phyloP scores from a whole-genome alignment of 2,797 vertebrate genomes.

The Esox lucius region DNA sequence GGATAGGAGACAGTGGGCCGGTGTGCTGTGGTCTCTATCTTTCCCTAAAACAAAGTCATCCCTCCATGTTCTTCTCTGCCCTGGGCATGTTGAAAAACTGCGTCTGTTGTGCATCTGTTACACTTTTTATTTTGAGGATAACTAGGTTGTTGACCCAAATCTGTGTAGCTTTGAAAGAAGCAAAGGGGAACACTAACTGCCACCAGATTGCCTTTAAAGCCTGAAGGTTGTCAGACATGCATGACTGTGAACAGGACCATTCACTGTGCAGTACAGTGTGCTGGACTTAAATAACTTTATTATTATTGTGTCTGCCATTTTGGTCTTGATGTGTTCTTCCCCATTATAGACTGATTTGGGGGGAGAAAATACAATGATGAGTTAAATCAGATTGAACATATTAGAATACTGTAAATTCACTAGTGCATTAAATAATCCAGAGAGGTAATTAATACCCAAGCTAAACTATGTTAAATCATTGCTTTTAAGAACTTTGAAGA shows the following conservation, averaged over 20 bases:
- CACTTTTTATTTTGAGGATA: constrained; percentile 46
- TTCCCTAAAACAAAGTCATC: constrained; percentile 17
- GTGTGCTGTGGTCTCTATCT: constrained; percentile 15
- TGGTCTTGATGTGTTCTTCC: not conserved
- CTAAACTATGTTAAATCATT: not conserved
- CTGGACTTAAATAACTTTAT: not conserved
- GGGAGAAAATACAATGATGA: not conserved
- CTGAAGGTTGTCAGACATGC: constrained; percentile 2
- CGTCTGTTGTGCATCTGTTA: constrained; percentile 19
- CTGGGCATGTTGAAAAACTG: constrained; percentile 28
- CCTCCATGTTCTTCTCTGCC: constrained; percentile 14
- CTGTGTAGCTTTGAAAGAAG: constrained; percentile 39
- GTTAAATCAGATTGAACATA: not conserved
- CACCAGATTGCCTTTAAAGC: constrained; percentile 19
- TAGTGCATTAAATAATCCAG: not conserved
- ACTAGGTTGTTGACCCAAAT: constrained; percentile 55
- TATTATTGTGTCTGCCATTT: not conserved
- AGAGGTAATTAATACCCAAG: not conserved
- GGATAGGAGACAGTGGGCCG: constrained; percentile 26
- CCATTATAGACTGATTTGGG: not conserved
- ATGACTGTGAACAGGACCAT: constrained; percentile 13
- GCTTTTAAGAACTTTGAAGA: not conserved
- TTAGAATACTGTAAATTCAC: not conserved
- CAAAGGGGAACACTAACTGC: constrained; percentile 14
- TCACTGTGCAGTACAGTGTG: not conserved